Conservation (phyloP, 2,888 invertebrate species). For the Matsumyia berberina region DNA sequence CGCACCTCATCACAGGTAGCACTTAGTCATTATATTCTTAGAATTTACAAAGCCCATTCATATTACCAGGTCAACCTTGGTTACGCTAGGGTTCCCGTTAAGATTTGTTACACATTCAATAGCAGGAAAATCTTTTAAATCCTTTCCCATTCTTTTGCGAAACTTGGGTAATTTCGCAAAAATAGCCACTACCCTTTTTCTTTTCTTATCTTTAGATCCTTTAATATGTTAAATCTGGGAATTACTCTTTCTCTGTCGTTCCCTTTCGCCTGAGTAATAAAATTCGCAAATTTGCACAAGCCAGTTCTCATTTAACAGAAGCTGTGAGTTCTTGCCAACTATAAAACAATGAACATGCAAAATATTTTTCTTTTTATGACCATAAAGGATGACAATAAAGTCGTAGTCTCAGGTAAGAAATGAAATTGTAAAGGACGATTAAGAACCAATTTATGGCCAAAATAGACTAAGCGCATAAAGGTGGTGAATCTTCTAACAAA, state of each 20-base stretch:
- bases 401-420: constrained; percentile 29
- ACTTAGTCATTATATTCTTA: not conserved
- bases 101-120: constrained; percentile 62
- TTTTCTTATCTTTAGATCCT: constrained; percentile 12
- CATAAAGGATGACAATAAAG: constrained; percentile 31
- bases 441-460: constrained; percentile 44
- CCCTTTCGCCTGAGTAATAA: constrained; percentile 44
- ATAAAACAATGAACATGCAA: constrained; percentile 57
- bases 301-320: constrained; percentile 58
- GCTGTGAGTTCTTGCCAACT: constrained; percentile 42
- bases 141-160: constrained; percentile 71
- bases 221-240: constrained; percentile 35
- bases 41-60: constrained; percentile 35
- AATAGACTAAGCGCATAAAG: constrained; percentile 31
- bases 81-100: constrained; percentile 36
- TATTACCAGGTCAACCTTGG: constrained; percentile 47
- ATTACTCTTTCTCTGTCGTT: not conserved
- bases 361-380: constrained; percentile 36
- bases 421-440: constrained; percentile 1
- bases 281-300: constrained; percentile 45
- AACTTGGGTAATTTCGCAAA: constrained; percentile 71
- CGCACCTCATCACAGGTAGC: constrained; percentile 25
- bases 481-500: constrained; percentile 18
- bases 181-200: constrained; percentile 70
- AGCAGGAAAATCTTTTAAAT: constrained; percentile 57